These are phyloP conservation scores for Ophion ellenae DNA, from an alignment of 2,888 invertebrate species.

Conservation along the genomic window DNA sequence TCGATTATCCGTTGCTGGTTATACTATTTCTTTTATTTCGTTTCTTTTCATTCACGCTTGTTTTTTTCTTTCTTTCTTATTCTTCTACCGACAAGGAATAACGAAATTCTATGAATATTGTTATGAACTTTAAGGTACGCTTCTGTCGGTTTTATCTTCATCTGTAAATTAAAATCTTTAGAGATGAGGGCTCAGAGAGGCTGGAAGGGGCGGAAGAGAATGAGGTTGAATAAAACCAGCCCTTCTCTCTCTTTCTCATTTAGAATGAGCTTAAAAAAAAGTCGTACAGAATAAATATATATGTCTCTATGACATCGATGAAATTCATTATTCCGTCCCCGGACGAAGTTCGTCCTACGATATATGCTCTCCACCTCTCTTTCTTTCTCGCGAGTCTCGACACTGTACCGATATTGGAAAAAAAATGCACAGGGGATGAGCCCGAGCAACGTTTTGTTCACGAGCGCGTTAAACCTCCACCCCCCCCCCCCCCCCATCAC, in stretches of 20 bases:
- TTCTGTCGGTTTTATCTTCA: neutral
- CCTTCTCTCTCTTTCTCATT: neutral
- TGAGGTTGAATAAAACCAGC: neutral
- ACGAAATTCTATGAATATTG: neutral
- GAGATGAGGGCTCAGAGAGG: neutral
- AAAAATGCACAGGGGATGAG: conserved; percentile 11
- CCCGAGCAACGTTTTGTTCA: conserved; percentile 20
- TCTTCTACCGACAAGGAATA: neutral
- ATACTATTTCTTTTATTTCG: no score
- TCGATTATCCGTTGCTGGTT: no score
- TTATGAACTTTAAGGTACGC: neutral
- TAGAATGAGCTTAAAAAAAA: neutral
- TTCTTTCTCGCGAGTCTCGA: neutral
- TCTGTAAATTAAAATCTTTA: neutral
- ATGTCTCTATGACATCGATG: conserved; percentile 33
- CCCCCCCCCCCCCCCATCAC: neutral
- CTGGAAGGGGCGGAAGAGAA: neutral
- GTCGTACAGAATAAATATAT: neutral
- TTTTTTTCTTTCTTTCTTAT: neutral
- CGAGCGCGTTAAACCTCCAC: neutral
- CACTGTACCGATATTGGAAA: conserved; percentile 48
- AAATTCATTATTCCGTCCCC: conserved; percentile 57
- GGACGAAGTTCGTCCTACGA: conserved; percentile 39
- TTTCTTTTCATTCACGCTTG: no score
- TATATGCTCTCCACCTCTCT: neutral